Percentiles rank a stretch among this genome's conserved stretches.
These are phyloP conservation scores for Brachionus rubens DNA, from an alignment of 1,140 invertebrate genomes.

Conservation along the genomic window DNA sequence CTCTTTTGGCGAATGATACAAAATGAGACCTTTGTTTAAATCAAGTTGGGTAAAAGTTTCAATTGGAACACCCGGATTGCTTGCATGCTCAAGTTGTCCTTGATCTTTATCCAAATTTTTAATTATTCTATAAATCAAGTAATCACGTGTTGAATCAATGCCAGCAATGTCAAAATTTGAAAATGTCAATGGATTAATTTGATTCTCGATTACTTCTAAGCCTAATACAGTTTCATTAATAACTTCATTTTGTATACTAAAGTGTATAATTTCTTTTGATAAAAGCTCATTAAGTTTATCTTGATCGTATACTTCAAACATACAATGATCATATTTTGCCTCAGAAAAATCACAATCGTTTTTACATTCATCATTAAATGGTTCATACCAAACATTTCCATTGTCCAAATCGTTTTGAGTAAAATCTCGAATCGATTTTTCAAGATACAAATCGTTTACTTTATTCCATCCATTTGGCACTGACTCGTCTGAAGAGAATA, in stretches of 20 bases:
- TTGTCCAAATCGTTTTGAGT: constrained; percentile 38
- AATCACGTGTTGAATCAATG: constrained; percentile 14
- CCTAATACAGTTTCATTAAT: constrained; percentile 40
- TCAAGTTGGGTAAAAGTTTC: constrained; percentile 26
- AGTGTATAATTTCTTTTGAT: constrained; percentile 41
- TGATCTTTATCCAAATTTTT: constrained; percentile 32
- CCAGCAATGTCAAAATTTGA: constrained; percentile 46
- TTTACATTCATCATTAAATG: constrained; percentile 18
- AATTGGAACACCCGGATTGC: constrained; percentile 9
- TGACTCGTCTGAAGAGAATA: background rate
- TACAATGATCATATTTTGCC: constrained; percentile 31
- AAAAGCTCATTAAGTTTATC: background rate
- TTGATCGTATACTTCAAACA: constrained; percentile 44
- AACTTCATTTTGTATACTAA: constrained; percentile 32
- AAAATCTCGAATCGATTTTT: background rate
- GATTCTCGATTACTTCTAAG: constrained; percentile 22
- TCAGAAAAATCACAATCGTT: background rate
- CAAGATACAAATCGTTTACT: constrained; percentile 19
- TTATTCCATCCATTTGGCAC: constrained; percentile 24
- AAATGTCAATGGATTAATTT: constrained; percentile 24
- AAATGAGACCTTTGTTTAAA: constrained; percentile 31
- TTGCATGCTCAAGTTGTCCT: constrained; percentile 24
- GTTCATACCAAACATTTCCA: constrained; percentile 43
- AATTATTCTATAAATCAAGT: constrained; percentile 26
- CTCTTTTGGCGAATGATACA: constrained; percentile 30